Percentiles rank a stretch among this genome's conserved stretches.
These are phyloP conservation scores for Lontra canadensis DNA, from an alignment of 2,113 vertebrate genomes.

Conservation along the genomic window DNA sequence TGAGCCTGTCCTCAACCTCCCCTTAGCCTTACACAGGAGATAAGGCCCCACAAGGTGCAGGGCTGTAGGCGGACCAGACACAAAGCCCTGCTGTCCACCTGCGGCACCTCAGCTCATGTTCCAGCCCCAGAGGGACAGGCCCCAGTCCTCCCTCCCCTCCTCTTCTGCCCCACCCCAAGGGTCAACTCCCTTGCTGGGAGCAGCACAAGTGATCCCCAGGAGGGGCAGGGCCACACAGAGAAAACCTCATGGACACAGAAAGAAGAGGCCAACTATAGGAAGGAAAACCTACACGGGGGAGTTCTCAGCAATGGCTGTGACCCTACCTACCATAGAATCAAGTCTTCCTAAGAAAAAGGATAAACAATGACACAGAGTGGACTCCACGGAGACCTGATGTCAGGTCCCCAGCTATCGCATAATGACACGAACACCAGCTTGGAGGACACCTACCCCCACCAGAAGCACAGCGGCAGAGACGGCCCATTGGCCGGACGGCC, in stretches of 20 bases:
- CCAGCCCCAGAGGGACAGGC: neutral
- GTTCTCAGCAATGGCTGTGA: neutral
- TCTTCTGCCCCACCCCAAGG: neutral
- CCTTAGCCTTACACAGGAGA: neutral
- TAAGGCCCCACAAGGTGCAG: neutral
- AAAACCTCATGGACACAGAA: fast-evolving
- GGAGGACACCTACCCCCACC: fast-evolving
- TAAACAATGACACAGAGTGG: neutral
- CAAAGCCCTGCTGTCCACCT: too few species aligned
- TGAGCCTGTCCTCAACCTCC: neutral
- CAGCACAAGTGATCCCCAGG: neutral
- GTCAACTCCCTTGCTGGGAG: neutral
- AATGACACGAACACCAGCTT: neutral
- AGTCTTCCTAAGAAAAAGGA: neutral
- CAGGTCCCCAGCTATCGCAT: neutral
- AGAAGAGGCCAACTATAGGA: neutral
- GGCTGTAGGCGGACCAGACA: neutral
- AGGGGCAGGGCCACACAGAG: neutral
- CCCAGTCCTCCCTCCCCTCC: neutral
- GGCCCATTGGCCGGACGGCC: fast-evolving
- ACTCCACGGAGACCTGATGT: neutral
- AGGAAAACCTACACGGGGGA: neutral
- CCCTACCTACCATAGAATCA: neutral
- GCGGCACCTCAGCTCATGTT: fast-evolving
- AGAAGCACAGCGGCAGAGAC: fast-evolving